These are phyloP conservation scores for Triplophysa tibetana DNA, from an alignment of 2,113 vertebrate species.

Conservation along the genomic window DNA sequence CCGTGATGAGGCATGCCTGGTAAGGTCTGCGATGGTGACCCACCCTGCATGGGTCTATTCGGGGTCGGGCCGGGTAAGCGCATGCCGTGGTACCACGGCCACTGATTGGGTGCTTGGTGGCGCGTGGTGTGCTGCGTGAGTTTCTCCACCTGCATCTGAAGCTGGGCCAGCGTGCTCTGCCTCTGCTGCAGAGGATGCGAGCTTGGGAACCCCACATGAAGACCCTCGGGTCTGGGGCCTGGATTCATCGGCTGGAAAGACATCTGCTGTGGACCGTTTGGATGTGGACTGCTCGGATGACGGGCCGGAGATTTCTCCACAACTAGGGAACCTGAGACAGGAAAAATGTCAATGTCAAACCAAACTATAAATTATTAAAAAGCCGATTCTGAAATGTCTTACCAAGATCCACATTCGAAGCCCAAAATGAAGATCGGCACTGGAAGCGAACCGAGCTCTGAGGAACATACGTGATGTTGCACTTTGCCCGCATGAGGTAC, in stretches of 20 bases:
- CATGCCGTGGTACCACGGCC: conserved; percentile 74
- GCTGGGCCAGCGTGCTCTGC: conserved; percentile 76
- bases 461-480: conserved; percentile 72
- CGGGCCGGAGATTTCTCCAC: conserved; percentile 68
- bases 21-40: conserved; percentile 71
- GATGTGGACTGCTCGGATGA: conserved; percentile 56
- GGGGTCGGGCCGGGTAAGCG: conserved; percentile 66
- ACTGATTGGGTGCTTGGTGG: conserved; percentile 69
- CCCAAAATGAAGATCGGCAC: conserved; percentile 78
- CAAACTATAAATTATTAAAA: not conserved
- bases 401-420: conserved; percentile 78
- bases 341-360: not conserved
- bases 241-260: conserved; percentile 61
- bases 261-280: conserved; percentile 55
- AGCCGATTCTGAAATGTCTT: conserved; percentile 42
- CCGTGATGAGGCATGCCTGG: conserved; percentile 59
- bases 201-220: conserved; percentile 49
- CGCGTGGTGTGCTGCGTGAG: conserved; percentile 73
- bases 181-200: conserved; percentile 61
- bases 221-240: conserved; percentile 62
- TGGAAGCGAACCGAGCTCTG: conserved; percentile 78
- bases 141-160: conserved; percentile 81
- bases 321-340: conserved; percentile 68
- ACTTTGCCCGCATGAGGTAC: conserved; percentile 76
- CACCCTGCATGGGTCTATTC: conserved; percentile 70